Evolutionary conservation across 2,888 invertebrate genomes (phyloP), one percentile per base, ranked within the genome.

Genomic region (Gonocerus acuteangulatus): DNA sequence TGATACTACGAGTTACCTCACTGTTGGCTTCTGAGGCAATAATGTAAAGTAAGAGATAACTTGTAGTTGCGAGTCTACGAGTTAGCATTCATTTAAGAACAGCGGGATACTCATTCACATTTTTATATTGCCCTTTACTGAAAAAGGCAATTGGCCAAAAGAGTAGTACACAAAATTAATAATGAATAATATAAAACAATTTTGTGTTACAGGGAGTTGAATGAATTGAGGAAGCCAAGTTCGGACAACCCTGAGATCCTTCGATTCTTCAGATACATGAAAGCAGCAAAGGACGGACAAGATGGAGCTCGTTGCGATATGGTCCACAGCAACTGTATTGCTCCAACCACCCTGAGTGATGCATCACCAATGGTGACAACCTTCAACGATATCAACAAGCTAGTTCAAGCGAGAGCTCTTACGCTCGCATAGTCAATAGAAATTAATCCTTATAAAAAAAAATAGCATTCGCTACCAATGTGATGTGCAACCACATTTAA

Each of bases 181-280:
- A n/a, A n/a, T n/a, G n/a, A n/a, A n/a, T n/a, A n/a, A n/a, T n/a
- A n/a, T n/a, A n/a, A n/a, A n/a, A n/a, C n/a, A n/a, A n/a, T n/a
- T 27, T 27, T 27, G 45, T 63, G 21, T 78, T 77, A 27, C 77
- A 89, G 91, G 70, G 91, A 91, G 73, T 75, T 91, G 60, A 90
- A 90, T 73, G 91, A 92, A 72, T 77, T 92, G 48, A 80, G 88
- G 2, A 86, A 89, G 58, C 92, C 92, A 0, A 84, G 89, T 0
- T 85, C 86, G 0, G 90, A 91, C 73, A 91, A 91, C 73, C 86
- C 89, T 0, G 90, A 91, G 69, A 90, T 92, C 63, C 76, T 92
- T 42, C 78, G 92, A 58, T 92, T 92, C 78, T 65, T 65, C 58
- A 83, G 85, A 61, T 92, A 92, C 75, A 91, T 92, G 90, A 85